Evolutionary conservation across 2,113 vertebrate genomes (phyloP), one percentile per base, ranked within the genome.

Genomic region (Spea bombifrons): DNA sequence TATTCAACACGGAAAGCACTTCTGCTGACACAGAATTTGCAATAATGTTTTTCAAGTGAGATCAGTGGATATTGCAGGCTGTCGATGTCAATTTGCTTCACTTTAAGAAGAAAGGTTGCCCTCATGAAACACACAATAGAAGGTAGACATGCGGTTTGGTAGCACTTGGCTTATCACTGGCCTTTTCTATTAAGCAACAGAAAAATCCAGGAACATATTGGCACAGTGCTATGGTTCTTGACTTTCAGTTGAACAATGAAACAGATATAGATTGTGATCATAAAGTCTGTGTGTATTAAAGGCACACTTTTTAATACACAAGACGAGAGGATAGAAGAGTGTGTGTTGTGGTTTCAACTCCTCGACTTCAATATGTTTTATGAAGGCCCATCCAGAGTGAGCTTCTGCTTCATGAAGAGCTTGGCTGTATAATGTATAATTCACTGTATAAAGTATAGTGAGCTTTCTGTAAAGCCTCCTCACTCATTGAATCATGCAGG

Each of bases 21-120:
- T 86, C 73, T 83, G 72, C 84, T 82, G 81, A 86, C 83, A 88
- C 85, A 85, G 76, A 86, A 83, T 86, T 85, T 88, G 83, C 84
- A 86, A 82, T 86, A 84, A 84, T 84, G 82, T 84, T 86, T 88
- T 88, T 86, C 80, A 85, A 87, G 85, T 75, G 53, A 85, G 71
- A 89, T 86, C 82, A 81, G 86, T 84, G 83, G 83, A 85, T 88
- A 87, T 86, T 82, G 73, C 67, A 81, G 83, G 82, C 84, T 87
- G 86, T 87, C 86, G 87, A 17, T 89, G 81, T 49, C 82, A 84
- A 85, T 88, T 88, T 89, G 82, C 87, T 88, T 86, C 80, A 75
- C 49, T 81, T 83, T 77, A 70, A 82, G 76, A 77, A 70, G 70
- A 88, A 89, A 90, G 88, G 86, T 90, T 86, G 88, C 75, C 70